Evolutionary conservation across 1,140 invertebrate species (phyloP).

Genomic region (Proctacanthus coquilletti): DNA sequence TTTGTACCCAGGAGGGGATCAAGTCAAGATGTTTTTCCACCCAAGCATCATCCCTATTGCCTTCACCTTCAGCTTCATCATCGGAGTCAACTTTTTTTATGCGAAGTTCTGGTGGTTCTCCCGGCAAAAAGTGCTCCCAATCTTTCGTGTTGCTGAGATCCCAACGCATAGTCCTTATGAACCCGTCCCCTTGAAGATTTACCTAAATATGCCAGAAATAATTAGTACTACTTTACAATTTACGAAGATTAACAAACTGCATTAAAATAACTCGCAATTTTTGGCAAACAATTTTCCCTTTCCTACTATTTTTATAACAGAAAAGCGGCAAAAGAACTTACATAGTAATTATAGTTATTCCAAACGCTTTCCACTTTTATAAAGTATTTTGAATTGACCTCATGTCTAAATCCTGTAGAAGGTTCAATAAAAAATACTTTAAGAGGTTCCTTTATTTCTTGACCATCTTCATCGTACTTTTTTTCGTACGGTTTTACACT

Average conservation of each 20-base stretch:
- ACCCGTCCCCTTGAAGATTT: constrained; percentile 2
- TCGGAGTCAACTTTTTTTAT: constrained; percentile 22
- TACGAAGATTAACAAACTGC: no score
- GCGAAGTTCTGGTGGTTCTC: constrained; percentile 39
- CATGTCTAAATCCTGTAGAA: constrained; percentile 48
- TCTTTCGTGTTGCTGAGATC: constrained; percentile 39
- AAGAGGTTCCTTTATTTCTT: constrained; percentile 14
- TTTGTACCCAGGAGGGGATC: constrained; percentile 55
- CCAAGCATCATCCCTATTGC: constrained; percentile 19
- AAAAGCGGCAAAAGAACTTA: constrained; percentile 36
- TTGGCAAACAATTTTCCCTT: no score
- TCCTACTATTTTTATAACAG: no score
- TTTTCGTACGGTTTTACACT: constrained; percentile 19
- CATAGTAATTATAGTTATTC: constrained; percentile 80
- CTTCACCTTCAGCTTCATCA: constrained; percentile 21
- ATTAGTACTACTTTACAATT: no score
- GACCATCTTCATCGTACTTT: constrained; percentile 17
- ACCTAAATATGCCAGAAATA: no score
- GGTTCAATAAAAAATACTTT: constrained; percentile 66
- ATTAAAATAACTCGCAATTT: no score
- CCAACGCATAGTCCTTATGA: constrained; percentile 38
- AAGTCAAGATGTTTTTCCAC: constrained; percentile 63
- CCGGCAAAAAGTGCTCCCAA: constrained; percentile 56
- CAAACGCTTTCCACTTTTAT: constrained; percentile 69
- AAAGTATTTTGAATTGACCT: constrained; percentile 44